Base-by-base conservation (phyloP, 2,888 invertebrate genomes). In the Maniola hyperantus region DNA sequence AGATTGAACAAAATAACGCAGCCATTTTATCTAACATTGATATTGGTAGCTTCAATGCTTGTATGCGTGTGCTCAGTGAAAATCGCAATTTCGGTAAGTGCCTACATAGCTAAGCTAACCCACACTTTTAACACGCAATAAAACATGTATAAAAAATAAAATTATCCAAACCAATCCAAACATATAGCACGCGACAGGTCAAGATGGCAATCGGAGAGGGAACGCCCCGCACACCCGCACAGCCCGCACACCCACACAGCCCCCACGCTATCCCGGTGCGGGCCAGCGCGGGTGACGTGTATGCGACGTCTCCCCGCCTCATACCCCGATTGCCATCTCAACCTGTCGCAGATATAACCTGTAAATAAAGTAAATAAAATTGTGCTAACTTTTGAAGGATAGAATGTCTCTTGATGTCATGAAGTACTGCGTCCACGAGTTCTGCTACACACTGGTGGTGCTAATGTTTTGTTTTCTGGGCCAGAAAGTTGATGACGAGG, bases 21-120 rank as follows among this genome's bases (percentile, higher is more conserved):
- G 11, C 87, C 86, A 6, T 90, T 91, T 70, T 91, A 91, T 72
- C 75, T 91, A 66, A 75, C 87, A 6, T 69, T 91, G 13, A 86
- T 92, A 66, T 70, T 91, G 34, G 85, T 83, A 0, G 83, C 90
- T 0, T 89, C 81, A 5, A 81, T 90, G 79, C 74, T 91, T 0
- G 89, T 92, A 0, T 90, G 91, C 63, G 84, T 88, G 75, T 90
- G 91, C 50, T 91, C 91, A 0, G 91, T 90, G 13, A 89, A 91
- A 80, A 89, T 92, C 53, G 89, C 89, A 15, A 82, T 86, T 71
- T 88, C 90, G 46, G 91, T 91, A 76, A 87, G 89, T 86, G 65
- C 53, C 5, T 34, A 61, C 7, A 10, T 4, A 13, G n/a, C 2
- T 8, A 46, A 8, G 10, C n/a, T n/a, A n/a, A n/a, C n/a, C n/a